phyloP scores from a whole-genome alignment of 2,888 invertebrate genomes.

The Teleiodes luculella region DNA sequence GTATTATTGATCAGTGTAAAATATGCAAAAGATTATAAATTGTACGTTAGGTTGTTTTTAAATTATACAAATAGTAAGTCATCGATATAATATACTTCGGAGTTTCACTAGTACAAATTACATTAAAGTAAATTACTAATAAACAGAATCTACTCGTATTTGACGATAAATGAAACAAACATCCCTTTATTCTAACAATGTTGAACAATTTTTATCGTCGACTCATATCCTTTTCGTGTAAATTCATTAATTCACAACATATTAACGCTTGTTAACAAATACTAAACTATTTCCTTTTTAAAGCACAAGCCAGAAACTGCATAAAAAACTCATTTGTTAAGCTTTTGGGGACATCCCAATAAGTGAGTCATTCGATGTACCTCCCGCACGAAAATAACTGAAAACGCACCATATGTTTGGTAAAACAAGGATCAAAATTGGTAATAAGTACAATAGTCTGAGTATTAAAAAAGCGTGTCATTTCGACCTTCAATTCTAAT shows the following conservation, averaged over 20 bases:
- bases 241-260: constrained; percentile 42
- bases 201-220: constrained; percentile 27
- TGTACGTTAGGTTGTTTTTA: too few relatives aligned
- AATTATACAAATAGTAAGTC: too few relatives aligned
- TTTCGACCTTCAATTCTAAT: constrained; percentile 13
- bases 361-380: constrained; percentile 6
- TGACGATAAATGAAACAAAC: constrained; percentile 8
- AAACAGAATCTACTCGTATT: neutral
- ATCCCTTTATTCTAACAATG: constrained; percentile 15
- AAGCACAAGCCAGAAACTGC: constrained; percentile 34
- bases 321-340: constrained; percentile 41
- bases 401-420: neutral
- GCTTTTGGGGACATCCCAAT: constrained; percentile 28
- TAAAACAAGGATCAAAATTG: neutral
- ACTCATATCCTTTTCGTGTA: constrained; percentile 32
- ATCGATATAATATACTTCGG: too few relatives aligned
- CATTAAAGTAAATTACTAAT: neutral
- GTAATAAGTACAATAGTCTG: neutral
- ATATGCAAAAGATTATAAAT: too few relatives aligned
- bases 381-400: neutral
- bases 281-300: constrained; percentile 25
- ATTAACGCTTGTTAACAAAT: constrained; percentile 18
- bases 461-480: constrained; percentile 2
- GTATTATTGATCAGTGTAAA: too few relatives aligned
- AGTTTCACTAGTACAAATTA: too few relatives aligned